Percentiles rank a stretch among this genome's conserved stretches.
These are phyloP conservation scores for Leuciscus idus DNA, from an alignment of 2,113 vertebrate genomes.

Conservation along the genomic window DNA sequence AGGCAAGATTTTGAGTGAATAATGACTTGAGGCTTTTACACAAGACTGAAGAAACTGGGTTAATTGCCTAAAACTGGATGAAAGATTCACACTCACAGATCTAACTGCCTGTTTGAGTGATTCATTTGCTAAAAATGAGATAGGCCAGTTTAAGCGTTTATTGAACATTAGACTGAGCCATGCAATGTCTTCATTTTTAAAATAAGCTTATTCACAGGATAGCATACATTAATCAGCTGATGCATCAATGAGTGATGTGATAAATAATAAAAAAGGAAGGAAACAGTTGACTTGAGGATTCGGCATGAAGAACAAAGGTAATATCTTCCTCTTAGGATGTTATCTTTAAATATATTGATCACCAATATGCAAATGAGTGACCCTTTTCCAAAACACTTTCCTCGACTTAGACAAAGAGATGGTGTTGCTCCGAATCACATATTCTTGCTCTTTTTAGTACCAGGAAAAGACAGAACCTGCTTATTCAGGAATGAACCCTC, in stretches of 20 bases:
- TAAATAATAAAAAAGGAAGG: not conserved
- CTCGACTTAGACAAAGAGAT: not conserved
- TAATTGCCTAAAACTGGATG: constrained; percentile 22
- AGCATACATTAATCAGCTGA: not conserved
- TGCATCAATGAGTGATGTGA: not conserved
- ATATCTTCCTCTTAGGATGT: not conserved
- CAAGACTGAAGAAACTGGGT: constrained; percentile 17
- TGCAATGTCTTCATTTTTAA: not conserved
- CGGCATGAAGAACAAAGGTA: not conserved
- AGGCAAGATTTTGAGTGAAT: not conserved
- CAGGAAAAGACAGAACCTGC: too few species aligned
- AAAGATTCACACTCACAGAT: constrained; percentile 12
- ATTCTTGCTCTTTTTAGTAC: too few species aligned
- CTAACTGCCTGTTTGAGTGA: constrained; percentile 16
- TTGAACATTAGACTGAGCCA: not conserved
- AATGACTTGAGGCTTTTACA: not conserved
- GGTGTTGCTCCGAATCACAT: not conserved
- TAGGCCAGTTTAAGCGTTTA: not conserved
- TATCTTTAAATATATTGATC: not conserved
- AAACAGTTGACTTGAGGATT: not conserved
- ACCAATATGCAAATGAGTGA: not conserved
- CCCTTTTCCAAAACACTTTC: not conserved
- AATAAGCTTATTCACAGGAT: not conserved
- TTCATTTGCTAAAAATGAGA: constrained; percentile 8
- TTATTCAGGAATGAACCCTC: too few species aligned